Evolutionary conservation across 2,797 vertebrate genomes (phyloP).

Genomic region (Enteromius fasciolatus): DNA sequence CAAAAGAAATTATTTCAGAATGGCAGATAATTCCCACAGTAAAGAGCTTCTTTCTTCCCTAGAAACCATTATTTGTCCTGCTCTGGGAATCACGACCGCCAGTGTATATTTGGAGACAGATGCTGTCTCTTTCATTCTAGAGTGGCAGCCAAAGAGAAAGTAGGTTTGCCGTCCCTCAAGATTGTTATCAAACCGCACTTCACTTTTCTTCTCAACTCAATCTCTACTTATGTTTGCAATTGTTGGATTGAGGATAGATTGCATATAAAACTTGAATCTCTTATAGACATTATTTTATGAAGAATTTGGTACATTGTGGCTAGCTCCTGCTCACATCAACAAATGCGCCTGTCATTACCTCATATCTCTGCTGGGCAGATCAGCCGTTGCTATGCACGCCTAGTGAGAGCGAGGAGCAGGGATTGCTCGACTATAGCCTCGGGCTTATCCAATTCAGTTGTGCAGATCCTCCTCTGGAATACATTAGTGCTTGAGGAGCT

Average conservation of each 20-base stretch:
- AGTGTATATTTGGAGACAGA: conserved; percentile 1
- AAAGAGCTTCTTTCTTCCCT: conserved; percentile 57
- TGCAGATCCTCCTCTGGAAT: conserved; percentile 65
- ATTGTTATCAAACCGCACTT: not conserved
- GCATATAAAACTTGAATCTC: not conserved
- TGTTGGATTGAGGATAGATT: not conserved
- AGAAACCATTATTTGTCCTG: conserved; percentile 49
- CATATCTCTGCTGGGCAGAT: conserved; percentile 67
- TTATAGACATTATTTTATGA: not conserved
- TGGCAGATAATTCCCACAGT: conserved; percentile 72
- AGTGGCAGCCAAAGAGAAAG: not conserved
- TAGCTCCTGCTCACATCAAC: conserved; percentile 6
- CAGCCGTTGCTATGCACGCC: conserved; percentile 55
- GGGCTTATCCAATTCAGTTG: conserved; percentile 50
- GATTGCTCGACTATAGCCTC: conserved; percentile 65
- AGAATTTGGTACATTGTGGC: not conserved
- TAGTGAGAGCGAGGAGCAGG: conserved; percentile 24
- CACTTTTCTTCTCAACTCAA: not conserved
- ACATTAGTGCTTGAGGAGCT: conserved; percentile 59
- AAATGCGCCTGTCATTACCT: conserved; percentile 60
- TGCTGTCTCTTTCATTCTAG: not conserved
- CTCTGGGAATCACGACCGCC: conserved; percentile 24
- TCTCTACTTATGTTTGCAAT: not conserved
- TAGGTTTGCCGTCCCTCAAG: not conserved
- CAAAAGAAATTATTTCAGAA: conserved; percentile 74